phyloP scores from a whole-genome alignment of 2,797 vertebrate species.

The Simalia tracyae region DNA sequence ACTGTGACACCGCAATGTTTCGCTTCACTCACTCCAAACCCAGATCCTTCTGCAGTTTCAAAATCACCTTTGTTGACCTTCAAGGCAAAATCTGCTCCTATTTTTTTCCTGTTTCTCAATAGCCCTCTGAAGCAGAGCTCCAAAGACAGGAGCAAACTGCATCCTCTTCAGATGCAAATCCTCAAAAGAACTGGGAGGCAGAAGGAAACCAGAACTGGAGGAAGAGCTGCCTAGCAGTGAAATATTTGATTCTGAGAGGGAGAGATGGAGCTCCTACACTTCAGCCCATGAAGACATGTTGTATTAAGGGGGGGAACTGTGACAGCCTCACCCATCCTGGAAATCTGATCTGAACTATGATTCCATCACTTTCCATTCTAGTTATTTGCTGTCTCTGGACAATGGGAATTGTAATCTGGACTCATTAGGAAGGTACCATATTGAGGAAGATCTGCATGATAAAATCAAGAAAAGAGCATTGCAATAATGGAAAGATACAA shows the following conservation, averaged over 20 bases:
- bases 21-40: neutral
- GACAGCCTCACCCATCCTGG: neutral
- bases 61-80: constrained; percentile 4
- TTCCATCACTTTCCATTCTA: no score
- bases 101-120: neutral
- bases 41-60: neutral
- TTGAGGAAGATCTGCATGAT: neutral
- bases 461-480: neutral
- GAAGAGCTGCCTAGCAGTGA: neutral
- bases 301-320: neutral
- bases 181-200: neutral
- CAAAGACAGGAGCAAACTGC: neutral
- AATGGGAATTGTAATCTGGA: neutral
- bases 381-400: neutral
- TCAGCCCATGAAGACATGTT: neutral
- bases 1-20: neutral
- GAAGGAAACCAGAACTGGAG: neutral
- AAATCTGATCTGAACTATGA: no score
- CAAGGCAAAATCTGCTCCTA: neutral
- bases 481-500: neutral
- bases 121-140: neutral
- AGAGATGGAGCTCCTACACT: neutral
- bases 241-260: neutral
- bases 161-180: constrained; percentile 12
- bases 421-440: neutral